Percentiles rank a stretch among this genome's conserved stretches.
These are phyloP conservation scores for Meloidogyne floridensis DNA, from an alignment of 1,140 invertebrate species.

Conservation along the genomic window DNA sequence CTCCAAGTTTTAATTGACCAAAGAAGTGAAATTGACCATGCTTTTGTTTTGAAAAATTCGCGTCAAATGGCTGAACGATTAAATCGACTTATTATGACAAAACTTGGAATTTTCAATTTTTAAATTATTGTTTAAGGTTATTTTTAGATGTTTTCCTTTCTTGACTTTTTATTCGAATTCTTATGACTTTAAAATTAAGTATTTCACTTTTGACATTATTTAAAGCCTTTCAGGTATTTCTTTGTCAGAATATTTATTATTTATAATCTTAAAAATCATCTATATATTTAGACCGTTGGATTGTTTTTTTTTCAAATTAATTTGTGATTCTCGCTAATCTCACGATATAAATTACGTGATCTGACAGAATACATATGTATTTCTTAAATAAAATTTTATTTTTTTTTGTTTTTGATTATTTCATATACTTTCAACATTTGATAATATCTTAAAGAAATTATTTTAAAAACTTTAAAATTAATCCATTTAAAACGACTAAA, in stretches of 20 bases:
- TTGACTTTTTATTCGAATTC: neutral
- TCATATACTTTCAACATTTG: no score
- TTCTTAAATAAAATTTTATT: no score
- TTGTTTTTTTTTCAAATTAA: no score
- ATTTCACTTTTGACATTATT: neutral
- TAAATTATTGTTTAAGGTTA: neutral
- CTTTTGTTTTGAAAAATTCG: conserved; percentile 16
- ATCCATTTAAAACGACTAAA: neutral
- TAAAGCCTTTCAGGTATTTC: neutral
- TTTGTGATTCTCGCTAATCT: no score
- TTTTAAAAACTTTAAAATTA: no score
- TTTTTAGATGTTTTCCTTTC: neutral
- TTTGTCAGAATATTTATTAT: neutral
- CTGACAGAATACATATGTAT: no score
- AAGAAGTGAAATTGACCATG: neutral
- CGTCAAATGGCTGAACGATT: conserved; percentile 15
- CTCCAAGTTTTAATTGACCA: neutral
- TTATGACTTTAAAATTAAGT: neutral
- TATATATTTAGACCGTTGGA: no score
- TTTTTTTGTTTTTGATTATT: no score
- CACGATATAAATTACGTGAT: no score
- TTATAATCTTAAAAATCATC: neutral
- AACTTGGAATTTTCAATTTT: neutral
- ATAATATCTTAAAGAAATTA: no score
- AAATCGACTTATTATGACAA: conserved; percentile 1